phyloP scores from a whole-genome alignment of 1,140 invertebrate species.

The Amyelois transitella region DNA sequence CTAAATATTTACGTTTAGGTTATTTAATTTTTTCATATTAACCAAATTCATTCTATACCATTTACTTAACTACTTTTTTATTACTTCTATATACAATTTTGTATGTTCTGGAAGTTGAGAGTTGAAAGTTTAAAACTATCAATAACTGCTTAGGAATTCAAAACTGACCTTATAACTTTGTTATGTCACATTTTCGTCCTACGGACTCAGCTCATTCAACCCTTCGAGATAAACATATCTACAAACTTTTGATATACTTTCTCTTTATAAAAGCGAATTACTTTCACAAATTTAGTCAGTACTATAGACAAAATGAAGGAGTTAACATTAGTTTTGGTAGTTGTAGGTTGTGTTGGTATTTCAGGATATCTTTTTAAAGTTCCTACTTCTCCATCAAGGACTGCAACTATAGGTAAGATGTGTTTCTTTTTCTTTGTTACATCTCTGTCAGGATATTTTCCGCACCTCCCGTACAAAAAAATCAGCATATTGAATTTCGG shows the following conservation, averaged over 20 bases:
- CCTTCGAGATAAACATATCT: constrained; percentile 16
- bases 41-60: too few species aligned
- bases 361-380: constrained; percentile 49
- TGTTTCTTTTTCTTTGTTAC: too few species aligned
- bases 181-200: constrained; percentile 8
- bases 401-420: neutral
- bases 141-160: neutral
- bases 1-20: too few species aligned
- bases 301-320: constrained; percentile 37
- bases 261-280: constrained; percentile 17
- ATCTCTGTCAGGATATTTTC: too few species aligned
- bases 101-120: too few species aligned
- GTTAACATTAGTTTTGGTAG: constrained; percentile 31
- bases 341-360: constrained; percentile 11
- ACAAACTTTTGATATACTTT: constrained; percentile 25
- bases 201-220: constrained; percentile 9
- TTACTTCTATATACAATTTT: too few species aligned
- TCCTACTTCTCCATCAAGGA: constrained; percentile 21
- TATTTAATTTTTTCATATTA: too few species aligned
- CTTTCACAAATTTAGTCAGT: constrained; percentile 14
- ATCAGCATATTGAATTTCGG: too few species aligned
- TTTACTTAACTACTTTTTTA: too few species aligned
- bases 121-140: too few species aligned
- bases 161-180: constrained; percentile 10
- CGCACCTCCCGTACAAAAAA: too few species aligned